These are phyloP conservation scores for Neopipo cinnamomea DNA, from an alignment of 2,113 vertebrate genomes.

Conservation along the genomic window DNA sequence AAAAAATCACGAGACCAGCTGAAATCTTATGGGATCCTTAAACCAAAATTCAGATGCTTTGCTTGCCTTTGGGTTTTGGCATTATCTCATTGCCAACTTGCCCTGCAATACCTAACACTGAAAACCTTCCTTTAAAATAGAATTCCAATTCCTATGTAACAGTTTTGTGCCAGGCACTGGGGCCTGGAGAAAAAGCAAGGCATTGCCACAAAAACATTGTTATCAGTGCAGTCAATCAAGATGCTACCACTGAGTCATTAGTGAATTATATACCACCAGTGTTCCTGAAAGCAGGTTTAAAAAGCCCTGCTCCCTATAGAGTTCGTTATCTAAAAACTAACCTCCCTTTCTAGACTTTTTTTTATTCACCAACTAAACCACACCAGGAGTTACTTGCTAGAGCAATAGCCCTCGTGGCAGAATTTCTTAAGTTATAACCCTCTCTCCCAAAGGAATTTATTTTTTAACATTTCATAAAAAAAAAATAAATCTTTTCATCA, in stretches of 20 bases:
- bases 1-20: background rate
- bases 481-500: background rate
- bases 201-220: background rate
- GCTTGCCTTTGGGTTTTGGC: background rate
- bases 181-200: background rate
- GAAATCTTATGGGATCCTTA: background rate
- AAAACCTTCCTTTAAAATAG: background rate
- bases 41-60: background rate
- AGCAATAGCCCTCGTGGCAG: background rate
- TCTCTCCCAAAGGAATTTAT: background rate
- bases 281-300: background rate
- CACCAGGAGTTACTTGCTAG: background rate
- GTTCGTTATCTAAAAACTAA: background rate
- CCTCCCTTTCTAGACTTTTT: background rate
- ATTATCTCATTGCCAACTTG: background rate
- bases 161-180: background rate
- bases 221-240: background rate
- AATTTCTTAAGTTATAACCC: background rate
- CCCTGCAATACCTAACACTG: background rate
- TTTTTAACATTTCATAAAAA: background rate
- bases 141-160: background rate
- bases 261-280: background rate
- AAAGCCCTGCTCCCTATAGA: background rate
- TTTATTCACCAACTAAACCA: background rate
- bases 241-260: background rate